These are phyloP conservation scores for Eumeta japonica DNA, from an alignment of 1,140 invertebrate genomes.

Conservation along the genomic window DNA sequence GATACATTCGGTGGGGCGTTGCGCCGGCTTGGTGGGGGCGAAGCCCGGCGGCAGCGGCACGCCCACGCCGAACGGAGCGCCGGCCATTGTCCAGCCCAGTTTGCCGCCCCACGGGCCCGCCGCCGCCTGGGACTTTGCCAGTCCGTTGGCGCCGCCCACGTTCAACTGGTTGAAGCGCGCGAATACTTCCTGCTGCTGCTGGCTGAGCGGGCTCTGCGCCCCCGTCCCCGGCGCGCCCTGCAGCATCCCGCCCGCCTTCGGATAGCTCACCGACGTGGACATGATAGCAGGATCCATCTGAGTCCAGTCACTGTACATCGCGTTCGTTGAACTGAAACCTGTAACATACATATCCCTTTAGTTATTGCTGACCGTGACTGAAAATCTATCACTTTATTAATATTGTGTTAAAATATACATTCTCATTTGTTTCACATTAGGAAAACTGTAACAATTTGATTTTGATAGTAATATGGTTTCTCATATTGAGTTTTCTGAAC, in stretches of 20 bases:
- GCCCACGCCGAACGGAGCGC: slow-evolving; percentile 7
- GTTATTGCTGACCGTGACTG: slow-evolving; percentile 1
- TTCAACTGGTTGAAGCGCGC: slow-evolving; percentile 39
- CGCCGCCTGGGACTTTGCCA: too few relatives aligned
- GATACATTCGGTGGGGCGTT: slow-evolving; percentile 49
- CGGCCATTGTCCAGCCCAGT: slow-evolving; percentile 8
- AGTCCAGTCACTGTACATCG: slow-evolving; percentile 73
- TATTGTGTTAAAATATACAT: too few relatives aligned
- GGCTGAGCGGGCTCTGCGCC: slow-evolving; percentile 18
- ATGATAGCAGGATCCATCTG: slow-evolving; percentile 85
- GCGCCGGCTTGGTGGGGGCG: slow-evolving; percentile 32
- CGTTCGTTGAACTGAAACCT: slow-evolving; percentile 50
- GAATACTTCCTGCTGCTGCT: slow-evolving; percentile 17
- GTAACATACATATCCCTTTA: slow-evolving; percentile 12
- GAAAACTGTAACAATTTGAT: too few relatives aligned
- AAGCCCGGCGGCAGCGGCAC: slow-evolving; percentile 52
- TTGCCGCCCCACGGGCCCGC: not conserved
- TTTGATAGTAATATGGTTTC: too few relatives aligned
- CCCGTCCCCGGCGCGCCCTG: slow-evolving; percentile 9
- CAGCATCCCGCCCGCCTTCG: too few relatives aligned
- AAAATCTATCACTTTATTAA: too few relatives aligned
- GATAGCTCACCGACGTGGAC: slow-evolving; percentile 59
- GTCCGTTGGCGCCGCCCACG: slow-evolving; percentile 20
- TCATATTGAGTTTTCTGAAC: too few relatives aligned
- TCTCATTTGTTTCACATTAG: too few relatives aligned